A percentile compares a stretch with the other conserved stretches of the same genome.
These are phyloP conservation scores for Argynnis bischoffii DNA, from an alignment of 2,888 invertebrate species.

Conservation along the genomic window DNA sequence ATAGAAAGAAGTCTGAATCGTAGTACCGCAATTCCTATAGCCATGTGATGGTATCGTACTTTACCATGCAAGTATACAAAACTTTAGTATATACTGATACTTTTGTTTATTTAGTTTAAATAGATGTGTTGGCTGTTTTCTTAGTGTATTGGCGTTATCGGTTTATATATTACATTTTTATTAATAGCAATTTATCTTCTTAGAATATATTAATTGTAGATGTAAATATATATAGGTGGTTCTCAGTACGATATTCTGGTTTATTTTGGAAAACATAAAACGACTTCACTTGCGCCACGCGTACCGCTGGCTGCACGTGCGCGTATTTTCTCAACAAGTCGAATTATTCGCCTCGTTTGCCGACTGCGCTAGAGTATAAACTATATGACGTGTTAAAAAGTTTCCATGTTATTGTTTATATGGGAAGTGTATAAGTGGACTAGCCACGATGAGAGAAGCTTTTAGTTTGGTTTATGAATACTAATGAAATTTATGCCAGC, in stretches of 20 bases:
- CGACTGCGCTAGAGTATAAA: conserved; percentile 50
- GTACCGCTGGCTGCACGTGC: conserved; percentile 54
- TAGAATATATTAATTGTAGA: not conserved
- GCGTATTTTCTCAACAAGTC: conserved; percentile 74
- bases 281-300: conserved; percentile 43
- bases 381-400: conserved; percentile 75
- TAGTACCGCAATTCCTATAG: too few relatives aligned
- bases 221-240: conserved; percentile 2
- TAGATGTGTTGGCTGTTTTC: too few relatives aligned
- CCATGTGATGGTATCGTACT: too few relatives aligned
- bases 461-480: conserved; percentile 49
- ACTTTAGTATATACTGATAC: too few relatives aligned
- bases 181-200: too few relatives aligned
- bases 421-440: conserved; percentile 64
- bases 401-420: conserved; percentile 78
- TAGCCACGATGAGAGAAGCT: conserved; percentile 69
- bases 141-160: too few relatives aligned
- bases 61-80: too few relatives aligned
- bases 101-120: too few relatives aligned
- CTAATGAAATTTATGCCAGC: conserved; percentile 25
- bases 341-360: conserved; percentile 74
- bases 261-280: conserved; percentile 37
- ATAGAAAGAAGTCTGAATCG: not conserved
- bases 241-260: conserved; percentile 11
- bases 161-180: too few relatives aligned